Conservation (phyloP, 2,113 vertebrate species). For the Ageneiosus marmoratus region DNA sequence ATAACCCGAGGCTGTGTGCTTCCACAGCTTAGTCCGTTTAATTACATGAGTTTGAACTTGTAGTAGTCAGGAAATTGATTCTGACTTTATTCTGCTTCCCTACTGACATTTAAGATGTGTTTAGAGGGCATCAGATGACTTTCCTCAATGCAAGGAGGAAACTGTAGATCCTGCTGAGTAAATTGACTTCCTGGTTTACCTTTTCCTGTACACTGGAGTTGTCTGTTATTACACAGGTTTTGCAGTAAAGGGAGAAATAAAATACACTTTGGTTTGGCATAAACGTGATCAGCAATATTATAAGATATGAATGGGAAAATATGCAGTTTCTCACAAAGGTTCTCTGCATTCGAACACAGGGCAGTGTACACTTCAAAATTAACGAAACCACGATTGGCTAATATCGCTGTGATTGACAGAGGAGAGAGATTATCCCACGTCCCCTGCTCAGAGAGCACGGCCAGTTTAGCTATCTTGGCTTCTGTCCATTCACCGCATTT, state of each 20-base stretch:
- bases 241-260: not conserved
- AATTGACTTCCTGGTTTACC: constrained; percentile 22
- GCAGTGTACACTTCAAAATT: not conserved
- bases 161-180: constrained; percentile 26
- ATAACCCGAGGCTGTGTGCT: constrained; percentile 40
- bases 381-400: not conserved
- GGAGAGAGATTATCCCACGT: not conserved
- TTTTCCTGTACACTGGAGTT: not conserved
- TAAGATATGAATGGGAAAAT: not conserved
- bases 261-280: not conserved
- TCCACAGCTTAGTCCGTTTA: constrained; percentile 42
- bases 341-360: not conserved
- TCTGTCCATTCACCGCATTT: not conserved
- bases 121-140: constrained; percentile 33
- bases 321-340: not conserved
- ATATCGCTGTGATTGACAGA: not conserved
- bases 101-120: constrained; percentile 39
- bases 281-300: not conserved
- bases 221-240: constrained; percentile 7
- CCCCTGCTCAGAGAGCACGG: not conserved
- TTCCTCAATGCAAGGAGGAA: constrained; percentile 22
- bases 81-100: constrained; percentile 44
- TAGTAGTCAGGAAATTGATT: constrained; percentile 42
- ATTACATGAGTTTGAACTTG: constrained; percentile 45
- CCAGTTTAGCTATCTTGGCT: not conserved